A percentile compares a stretch with the other conserved stretches of the same genome.
Evolutionary conservation across 2,113 vertebrate genomes (phyloP).

Genomic region (Elachura formosa): DNA sequence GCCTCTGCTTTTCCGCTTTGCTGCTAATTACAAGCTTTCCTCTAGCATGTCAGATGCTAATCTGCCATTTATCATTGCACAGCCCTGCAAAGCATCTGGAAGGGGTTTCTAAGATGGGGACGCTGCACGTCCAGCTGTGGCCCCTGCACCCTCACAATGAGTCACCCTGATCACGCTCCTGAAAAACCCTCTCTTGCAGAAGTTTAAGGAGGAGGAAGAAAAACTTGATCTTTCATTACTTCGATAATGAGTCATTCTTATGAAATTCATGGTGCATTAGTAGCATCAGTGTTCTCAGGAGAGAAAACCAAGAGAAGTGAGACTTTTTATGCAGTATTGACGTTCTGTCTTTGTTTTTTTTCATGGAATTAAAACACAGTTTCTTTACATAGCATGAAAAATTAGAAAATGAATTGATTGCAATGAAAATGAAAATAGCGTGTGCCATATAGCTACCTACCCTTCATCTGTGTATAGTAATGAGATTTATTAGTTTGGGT

Average conservation of each 20-base stretch:
- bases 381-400: background rate
- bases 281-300: background rate
- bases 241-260: background rate
- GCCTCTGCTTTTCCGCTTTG: background rate
- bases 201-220: background rate
- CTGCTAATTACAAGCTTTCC: background rate
- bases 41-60: background rate
- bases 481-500: background rate
- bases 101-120: background rate
- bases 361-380: background rate
- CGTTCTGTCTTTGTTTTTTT: background rate
- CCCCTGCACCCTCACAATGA: background rate
- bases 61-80: background rate
- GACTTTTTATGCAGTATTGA: background rate
- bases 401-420: background rate
- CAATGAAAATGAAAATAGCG: background rate
- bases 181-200: background rate
- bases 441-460: background rate
- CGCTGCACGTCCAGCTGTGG: rapidly evolving
- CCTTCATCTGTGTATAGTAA: background rate
- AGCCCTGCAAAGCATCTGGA: background rate
- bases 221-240: background rate
- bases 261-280: background rate
- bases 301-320: background rate
- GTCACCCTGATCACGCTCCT: background rate